Evolutionary conservation across 2,888 invertebrate species (phyloP).

Genomic region (Zonitis immaculata): DNA sequence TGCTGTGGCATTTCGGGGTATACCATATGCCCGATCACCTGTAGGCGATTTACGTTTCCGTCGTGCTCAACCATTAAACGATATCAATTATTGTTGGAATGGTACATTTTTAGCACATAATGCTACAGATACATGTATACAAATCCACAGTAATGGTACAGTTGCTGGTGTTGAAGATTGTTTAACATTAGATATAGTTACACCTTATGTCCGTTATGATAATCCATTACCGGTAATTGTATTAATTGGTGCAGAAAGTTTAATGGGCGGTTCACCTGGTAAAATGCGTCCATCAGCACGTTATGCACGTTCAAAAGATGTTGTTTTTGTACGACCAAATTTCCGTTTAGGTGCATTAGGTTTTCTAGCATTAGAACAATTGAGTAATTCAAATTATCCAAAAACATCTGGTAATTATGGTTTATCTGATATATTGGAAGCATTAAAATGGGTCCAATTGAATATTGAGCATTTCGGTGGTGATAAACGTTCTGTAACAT

Average conservation of each 20-base stretch:
- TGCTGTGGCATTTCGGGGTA: slow-evolving; percentile 74
- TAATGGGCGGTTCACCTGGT: slow-evolving; percentile 74
- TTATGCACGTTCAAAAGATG: slow-evolving; percentile 71
- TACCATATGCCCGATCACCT: slow-evolving; percentile 76
- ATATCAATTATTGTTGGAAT: slow-evolving; percentile 74
- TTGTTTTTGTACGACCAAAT: slow-evolving; percentile 82
- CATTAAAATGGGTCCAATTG: slow-evolving; percentile 72
- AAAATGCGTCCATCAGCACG: slow-evolving; percentile 68
- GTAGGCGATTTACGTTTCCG: slow-evolving; percentile 64
- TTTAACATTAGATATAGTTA: slow-evolving; percentile 74
- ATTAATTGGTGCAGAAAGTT: slow-evolving; percentile 71
- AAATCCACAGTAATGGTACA: slow-evolving; percentile 63
- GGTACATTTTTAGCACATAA: slow-evolving; percentile 66
- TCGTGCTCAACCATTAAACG: slow-evolving; percentile 61
- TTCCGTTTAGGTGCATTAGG: slow-evolving; percentile 64
- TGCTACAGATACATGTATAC: slow-evolving; percentile 63
- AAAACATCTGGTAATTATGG: slow-evolving; percentile 82
- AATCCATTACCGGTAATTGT: slow-evolving; percentile 78
- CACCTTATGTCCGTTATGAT: slow-evolving; percentile 75
- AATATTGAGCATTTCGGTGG: slow-evolving; percentile 85
- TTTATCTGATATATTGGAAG: slow-evolving; percentile 72
- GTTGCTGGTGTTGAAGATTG: slow-evolving; percentile 75
- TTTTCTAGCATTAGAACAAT: slow-evolving; percentile 69
- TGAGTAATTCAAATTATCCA: slow-evolving; percentile 67
- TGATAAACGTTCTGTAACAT: slow-evolving; percentile 68